Percentiles rank a stretch among this genome's conserved stretches.
phyloP scores from a whole-genome alignment of 35 echinoderm and acorn worm species.

The Patiria miniata region DNA sequence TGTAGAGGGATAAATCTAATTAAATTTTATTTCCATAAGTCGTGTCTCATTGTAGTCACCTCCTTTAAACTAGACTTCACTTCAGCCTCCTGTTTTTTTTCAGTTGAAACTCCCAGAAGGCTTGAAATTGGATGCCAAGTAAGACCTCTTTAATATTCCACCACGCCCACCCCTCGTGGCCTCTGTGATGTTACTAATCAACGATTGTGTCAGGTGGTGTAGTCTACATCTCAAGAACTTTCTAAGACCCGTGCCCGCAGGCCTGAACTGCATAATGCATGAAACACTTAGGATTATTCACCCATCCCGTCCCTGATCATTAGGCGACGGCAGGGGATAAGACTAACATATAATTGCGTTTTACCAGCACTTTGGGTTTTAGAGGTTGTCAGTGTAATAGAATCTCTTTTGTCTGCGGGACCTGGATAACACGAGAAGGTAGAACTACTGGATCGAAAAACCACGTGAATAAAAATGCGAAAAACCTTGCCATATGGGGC shows the following conservation, averaged over 20 bases:
- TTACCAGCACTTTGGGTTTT: neutral
- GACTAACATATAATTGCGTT: conserved; percentile 13
- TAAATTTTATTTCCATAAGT: too few relatives aligned
- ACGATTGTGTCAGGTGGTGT: neutral
- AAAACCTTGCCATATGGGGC: too few relatives aligned
- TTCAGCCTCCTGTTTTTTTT: too few relatives aligned
- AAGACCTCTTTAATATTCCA: too few relatives aligned
- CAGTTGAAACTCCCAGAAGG: too few relatives aligned
- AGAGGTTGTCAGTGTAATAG: neutral
- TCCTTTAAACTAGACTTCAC: too few relatives aligned
- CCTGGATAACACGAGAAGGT: neutral
- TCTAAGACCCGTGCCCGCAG: neutral
- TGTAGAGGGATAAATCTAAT: too few relatives aligned
- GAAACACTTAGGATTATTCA: neutral
- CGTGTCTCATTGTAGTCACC: too few relatives aligned
- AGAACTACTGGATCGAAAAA: neutral
- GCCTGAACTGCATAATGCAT: conserved; percentile 8
- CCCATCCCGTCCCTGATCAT: neutral
- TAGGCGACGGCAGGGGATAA: neutral
- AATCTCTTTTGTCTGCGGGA: neutral
- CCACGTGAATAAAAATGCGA: neutral
- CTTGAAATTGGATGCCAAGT: too few relatives aligned
- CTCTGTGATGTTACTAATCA: too few relatives aligned
- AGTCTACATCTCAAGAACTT: conserved; percentile 1
- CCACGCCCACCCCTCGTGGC: too few relatives aligned